Evolutionary conservation across 2,888 invertebrate genomes (phyloP), one percentile per base, ranked within the genome.

Genomic region (Tinea semifulvella): DNA sequence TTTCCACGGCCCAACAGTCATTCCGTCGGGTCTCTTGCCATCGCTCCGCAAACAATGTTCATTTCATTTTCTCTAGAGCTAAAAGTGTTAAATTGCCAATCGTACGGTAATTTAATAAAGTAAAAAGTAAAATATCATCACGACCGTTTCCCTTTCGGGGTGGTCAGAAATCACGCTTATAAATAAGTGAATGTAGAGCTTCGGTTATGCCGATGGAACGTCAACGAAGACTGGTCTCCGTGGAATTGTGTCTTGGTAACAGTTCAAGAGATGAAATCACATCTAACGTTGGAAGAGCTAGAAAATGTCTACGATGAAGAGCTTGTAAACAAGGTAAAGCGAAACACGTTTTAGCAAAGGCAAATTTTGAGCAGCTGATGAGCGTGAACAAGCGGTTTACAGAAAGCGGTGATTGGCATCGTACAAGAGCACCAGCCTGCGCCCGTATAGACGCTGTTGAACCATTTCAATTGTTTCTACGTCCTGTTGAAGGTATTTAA

Each of bases 191-290:
- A n/a, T n/a, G 86, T 86, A 45, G 84, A 89, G 52, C 74, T 97
- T 46, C 60, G 85, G 35, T 70, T 96, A 48, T 88, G 89, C 45
- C 85, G 96, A 16, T 97, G 95, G 91, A 80, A 87, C 50, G 83
- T 84, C 31, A 73, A 86, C 26, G 82, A 88, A 50, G 91, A 92
- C 54, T 97, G 96, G 96, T 86, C 94, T 0, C 97, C 96, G 0
- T 97, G 96, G 96, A 97, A 97, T 68, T 94, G 94, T 62, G 86
- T 97, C 53, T 81, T 96, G 38, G 76, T 97, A 1, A 95, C 95
- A 0, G 85, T 88, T 39, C 86, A 89, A 46, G 96, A 97, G 72
- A 88, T 90, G 47, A 86, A 88, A 47, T 85, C 87, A 40, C 96
- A 97, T 65, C 74, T 87, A 48, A 86, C 85, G 55, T 73, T 94